Conservation (phyloP, 2,888 invertebrate genomes). For the Meteorus cinctellus region DNA sequence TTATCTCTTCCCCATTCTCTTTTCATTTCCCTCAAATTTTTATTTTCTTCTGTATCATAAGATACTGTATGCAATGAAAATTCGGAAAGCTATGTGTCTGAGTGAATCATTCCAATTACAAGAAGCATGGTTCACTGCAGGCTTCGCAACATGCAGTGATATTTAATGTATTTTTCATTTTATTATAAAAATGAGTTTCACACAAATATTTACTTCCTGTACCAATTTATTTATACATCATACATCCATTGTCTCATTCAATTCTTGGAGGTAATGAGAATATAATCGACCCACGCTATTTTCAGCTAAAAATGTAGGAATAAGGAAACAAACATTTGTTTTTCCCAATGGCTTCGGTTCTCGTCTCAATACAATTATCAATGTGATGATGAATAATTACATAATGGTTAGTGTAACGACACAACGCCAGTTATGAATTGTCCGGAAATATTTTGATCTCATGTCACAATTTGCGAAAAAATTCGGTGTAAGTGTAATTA, state of each 20-base stretch:
- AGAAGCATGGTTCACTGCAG: neutral
- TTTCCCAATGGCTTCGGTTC: too few species aligned
- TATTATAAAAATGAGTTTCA: neutral
- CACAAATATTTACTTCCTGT: neutral
- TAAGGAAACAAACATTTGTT: too few species aligned
- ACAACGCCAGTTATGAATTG: neutral
- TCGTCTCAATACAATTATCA: too few species aligned
- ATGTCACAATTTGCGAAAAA: neutral
- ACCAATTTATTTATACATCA: neutral
- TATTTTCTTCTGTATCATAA: neutral
- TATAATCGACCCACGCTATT: neutral
- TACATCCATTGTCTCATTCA: neutral
- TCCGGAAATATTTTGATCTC: neutral
- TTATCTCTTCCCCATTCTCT: constrained; percentile 38
- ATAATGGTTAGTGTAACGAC: too few species aligned
- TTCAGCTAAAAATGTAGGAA: too few species aligned
- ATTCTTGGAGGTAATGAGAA: neutral
- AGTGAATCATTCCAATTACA: neutral
- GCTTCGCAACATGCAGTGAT: neutral
- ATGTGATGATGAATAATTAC: too few species aligned
- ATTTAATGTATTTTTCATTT: neutral
- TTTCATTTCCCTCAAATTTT: constrained; percentile 43
- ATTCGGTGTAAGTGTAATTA: too few species aligned
- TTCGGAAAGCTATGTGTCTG: neutral
- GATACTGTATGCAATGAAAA: neutral